A percentile compares a stretch with the other conserved stretches of the same genome.
These are phyloP conservation scores for Lasaia peninsularis DNA, from an alignment of 1,140 invertebrate species.

Conservation along the genomic window DNA sequence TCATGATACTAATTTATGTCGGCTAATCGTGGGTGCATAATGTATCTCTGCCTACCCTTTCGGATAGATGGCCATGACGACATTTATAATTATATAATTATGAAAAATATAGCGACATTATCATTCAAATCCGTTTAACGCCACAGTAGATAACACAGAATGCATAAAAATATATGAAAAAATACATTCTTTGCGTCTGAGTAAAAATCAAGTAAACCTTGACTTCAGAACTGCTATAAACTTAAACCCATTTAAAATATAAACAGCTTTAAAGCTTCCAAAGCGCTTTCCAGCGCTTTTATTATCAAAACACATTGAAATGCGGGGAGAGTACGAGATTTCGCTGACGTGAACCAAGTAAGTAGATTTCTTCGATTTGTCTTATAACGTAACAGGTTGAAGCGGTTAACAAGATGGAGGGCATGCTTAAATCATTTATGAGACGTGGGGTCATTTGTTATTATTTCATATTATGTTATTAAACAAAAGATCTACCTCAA, in stretches of 20 bases:
- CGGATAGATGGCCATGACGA: too few species aligned
- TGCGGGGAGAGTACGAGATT: slow-evolving; percentile 29
- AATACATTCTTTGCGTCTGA: too few species aligned
- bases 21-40: too few species aligned
- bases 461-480: not conserved
- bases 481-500: too few species aligned
- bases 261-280: not conserved
- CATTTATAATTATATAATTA: too few species aligned
- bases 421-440: not conserved
- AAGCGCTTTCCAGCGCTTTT: slow-evolving; percentile 4
- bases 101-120: too few species aligned
- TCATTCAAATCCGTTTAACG: too few species aligned
- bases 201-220: not conserved
- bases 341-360: slow-evolving; percentile 34
- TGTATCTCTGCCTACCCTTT: too few species aligned
- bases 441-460: not conserved
- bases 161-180: too few species aligned
- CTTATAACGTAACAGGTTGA: slow-evolving; percentile 43
- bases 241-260: not conserved
- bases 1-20: too few species aligned
- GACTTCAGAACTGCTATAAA: not conserved
- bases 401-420: slow-evolving; percentile 31
- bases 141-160: too few species aligned
- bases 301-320: slow-evolving; percentile 24
- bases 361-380: slow-evolving; percentile 38